Conservation (phyloP, 2,113 vertebrate genomes). For the Brachypteracias leptosomus region DNA sequence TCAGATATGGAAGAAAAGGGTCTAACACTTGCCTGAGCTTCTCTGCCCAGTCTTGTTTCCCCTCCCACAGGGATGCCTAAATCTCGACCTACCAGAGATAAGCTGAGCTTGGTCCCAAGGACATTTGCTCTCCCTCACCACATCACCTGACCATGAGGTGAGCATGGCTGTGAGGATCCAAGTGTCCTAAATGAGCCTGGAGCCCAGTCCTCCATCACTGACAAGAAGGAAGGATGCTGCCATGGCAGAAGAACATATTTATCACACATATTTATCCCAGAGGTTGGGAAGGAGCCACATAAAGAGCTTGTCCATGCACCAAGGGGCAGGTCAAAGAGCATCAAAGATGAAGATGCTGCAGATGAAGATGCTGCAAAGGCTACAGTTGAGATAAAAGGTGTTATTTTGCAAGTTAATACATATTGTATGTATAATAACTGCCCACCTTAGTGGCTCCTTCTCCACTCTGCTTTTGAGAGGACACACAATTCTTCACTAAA, state of each 20-base stretch:
- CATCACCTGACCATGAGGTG: too few species aligned
- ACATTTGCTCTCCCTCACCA: neutral
- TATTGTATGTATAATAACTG: neutral
- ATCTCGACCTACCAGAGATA: neutral
- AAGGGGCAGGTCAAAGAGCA: neutral
- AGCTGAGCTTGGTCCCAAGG: neutral
- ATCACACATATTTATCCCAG: neutral
- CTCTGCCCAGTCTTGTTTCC: neutral
- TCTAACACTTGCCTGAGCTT: neutral
- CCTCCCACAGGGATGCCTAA: neutral
- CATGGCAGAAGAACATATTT: accelerated
- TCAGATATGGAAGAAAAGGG: neutral
- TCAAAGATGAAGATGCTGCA: neutral
- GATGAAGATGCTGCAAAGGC: neutral
- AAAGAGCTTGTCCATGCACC: neutral
- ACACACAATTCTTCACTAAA: neutral
- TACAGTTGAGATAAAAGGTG: neutral
- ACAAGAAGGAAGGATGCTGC: neutral
- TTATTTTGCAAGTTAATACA: neutral
- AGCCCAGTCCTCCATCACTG: neutral
- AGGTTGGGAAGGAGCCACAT: neutral
- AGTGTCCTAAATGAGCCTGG: neutral
- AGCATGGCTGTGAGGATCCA: neutral
- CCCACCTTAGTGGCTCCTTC: neutral
- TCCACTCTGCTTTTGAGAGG: neutral